Evolutionary conservation across 2,888 invertebrate genomes (phyloP).

Genomic region (Drosophila suboccidentalis): DNA sequence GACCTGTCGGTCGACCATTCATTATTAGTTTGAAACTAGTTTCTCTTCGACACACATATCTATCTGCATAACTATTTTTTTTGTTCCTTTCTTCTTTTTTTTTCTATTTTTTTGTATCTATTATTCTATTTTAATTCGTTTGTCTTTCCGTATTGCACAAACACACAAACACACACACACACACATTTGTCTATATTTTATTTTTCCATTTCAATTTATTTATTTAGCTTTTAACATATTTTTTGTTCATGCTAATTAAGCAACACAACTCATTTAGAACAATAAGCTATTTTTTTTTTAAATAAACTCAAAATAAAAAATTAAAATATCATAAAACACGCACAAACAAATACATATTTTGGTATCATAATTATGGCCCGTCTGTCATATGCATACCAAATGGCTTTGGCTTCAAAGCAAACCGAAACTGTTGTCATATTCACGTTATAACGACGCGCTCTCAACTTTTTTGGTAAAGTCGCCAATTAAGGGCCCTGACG

Average conservation of each 20-base stretch:
- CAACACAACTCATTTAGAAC: constrained; percentile 69
- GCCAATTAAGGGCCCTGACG: constrained; percentile 12
- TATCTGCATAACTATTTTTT: constrained; percentile 19
- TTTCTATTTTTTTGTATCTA: background rate
- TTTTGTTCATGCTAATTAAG: constrained; percentile 69
- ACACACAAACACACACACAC: constrained; percentile 1
- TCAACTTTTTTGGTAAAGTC: constrained; percentile 5
- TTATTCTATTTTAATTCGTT: constrained; percentile 13
- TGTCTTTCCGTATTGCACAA: constrained; percentile 48
- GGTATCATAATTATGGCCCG: constrained; percentile 43
- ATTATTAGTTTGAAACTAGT: constrained; percentile 75
- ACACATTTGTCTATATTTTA: constrained; percentile 3
- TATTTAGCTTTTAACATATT: constrained; percentile 36
- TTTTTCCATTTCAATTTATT: constrained; percentile 29
- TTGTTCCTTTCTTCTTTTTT: constrained; percentile 25
- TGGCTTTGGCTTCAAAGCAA: constrained; percentile 41
- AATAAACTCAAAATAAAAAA: constrained; percentile 63
- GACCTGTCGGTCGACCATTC: constrained; percentile 60
- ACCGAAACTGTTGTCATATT: constrained; percentile 25
- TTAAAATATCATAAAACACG: constrained; percentile 60
- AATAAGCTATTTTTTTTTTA: constrained; percentile 71
- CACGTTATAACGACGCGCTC: constrained; percentile 10
- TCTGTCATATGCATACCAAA: constrained; percentile 48
- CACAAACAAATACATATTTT: constrained; percentile 8
- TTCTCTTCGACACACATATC: constrained; percentile 49